Evolutionary conservation across 2,113 vertebrate genomes (phyloP).

Genomic region (Ibidorhyncha struthersii): DNA sequence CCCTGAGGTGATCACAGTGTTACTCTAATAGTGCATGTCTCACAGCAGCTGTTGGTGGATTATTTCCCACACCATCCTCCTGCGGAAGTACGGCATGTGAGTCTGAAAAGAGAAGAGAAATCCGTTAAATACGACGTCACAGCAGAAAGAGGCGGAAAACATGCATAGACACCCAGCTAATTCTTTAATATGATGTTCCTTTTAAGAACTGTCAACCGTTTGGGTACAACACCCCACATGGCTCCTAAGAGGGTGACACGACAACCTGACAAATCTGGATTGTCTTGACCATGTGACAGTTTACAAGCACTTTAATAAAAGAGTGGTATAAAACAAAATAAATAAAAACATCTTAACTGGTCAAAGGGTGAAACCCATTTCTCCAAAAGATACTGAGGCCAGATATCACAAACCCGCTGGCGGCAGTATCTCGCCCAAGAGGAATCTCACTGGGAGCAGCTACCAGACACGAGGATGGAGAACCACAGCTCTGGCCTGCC

Average conservation of each 20-base stretch:
- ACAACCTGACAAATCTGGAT: not conserved
- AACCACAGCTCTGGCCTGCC: not conserved
- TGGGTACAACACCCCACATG: not conserved
- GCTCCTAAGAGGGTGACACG: not conserved
- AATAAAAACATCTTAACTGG: not conserved
- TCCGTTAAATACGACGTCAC: not conserved
- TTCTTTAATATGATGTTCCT: not conserved
- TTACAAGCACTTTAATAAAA: not conserved
- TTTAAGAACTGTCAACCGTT: not conserved
- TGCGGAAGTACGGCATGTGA: conserved; percentile 92
- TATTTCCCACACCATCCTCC: conserved; percentile 94
- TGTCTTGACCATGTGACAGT: not conserved
- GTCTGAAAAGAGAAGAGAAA: conserved; percentile 71
- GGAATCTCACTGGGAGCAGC: not conserved
- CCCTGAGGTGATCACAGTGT: conserved; percentile 63
- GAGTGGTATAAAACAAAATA: too few relatives aligned
- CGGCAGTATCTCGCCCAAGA: not conserved
- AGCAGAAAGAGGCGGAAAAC: not conserved
- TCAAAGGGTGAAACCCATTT: not conserved
- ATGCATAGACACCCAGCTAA: not conserved
- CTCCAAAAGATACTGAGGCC: not conserved
- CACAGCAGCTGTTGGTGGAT: conserved; percentile 88
- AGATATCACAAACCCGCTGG: not conserved
- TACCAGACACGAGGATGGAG: not conserved
- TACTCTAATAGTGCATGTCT: conserved; percentile 24